A percentile compares a stretch with the other conserved stretches of the same genome.
These are phyloP conservation scores for Agrilus cyanescens DNA, from an alignment of 2,888 invertebrate genomes.

Conservation along the genomic window DNA sequence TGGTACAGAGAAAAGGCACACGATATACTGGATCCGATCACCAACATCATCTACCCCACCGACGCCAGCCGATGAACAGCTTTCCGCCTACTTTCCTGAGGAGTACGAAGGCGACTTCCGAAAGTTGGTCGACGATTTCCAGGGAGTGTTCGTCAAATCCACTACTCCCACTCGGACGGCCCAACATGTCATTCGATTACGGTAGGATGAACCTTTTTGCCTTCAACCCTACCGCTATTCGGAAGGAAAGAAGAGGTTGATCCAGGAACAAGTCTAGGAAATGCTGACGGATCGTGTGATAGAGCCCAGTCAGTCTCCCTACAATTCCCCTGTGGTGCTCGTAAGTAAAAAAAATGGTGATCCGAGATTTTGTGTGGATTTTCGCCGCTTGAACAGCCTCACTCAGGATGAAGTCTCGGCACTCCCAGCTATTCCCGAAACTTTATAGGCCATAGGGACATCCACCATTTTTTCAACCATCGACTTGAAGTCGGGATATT, in stretches of 20 bases:
- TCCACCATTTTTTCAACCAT: slow-evolving; percentile 21
- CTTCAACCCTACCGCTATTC: slow-evolving; percentile 16
- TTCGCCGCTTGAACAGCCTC: slow-evolving; percentile 12
- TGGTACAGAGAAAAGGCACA: too few species aligned
- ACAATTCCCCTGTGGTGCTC: slow-evolving; percentile 13
- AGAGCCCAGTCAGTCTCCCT: slow-evolving; percentile 12
- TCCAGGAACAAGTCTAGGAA: slow-evolving; percentile 12
- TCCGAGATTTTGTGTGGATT: slow-evolving; percentile 8
- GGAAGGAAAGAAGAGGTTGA: slow-evolving; percentile 9
- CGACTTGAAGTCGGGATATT: slow-evolving; percentile 23
- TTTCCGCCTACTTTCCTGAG: neutral
- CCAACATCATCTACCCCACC: too few species aligned
- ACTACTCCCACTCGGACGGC: neutral
- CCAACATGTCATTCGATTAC: neutral
- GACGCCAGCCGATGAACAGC: neutral
- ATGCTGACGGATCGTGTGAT: slow-evolving; percentile 16
- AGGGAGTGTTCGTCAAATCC: neutral
- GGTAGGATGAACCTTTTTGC: slow-evolving; percentile 7
- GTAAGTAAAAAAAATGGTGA: slow-evolving; percentile 16
- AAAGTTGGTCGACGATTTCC: neutral
- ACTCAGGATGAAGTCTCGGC: slow-evolving; percentile 12
- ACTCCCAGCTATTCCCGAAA: slow-evolving; percentile 16
- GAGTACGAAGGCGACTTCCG: neutral
- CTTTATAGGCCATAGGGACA: slow-evolving; percentile 16
- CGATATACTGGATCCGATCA: too few species aligned